Conservation (phyloP, 2,888 invertebrate genomes). For the Sphecodes monilicornis region DNA sequence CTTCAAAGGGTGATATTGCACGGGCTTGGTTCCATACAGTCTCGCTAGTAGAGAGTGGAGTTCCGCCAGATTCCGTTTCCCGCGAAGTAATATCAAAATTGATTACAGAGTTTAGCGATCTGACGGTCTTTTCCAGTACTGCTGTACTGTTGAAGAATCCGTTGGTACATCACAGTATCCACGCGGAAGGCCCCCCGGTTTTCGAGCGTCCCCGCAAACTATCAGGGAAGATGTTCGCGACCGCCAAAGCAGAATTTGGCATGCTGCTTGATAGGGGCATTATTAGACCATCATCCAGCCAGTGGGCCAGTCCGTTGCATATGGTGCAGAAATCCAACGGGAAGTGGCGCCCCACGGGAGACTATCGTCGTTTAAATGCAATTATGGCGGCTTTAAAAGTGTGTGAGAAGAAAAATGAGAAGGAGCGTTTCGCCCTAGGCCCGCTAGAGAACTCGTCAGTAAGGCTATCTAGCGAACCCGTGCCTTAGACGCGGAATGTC, state of each 20-base stretch:
- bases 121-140: too few species aligned
- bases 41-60: neutral
- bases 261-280: neutral
- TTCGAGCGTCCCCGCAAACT: neutral
- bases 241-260: neutral
- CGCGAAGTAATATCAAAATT: too few species aligned
- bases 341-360: neutral
- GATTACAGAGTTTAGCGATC: too few species aligned
- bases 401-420: too few species aligned
- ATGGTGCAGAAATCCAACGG: neutral
- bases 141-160: too few species aligned
- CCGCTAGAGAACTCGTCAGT: too few species aligned
- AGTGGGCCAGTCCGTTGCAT: neutral
- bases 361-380: neutral
- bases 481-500: too few species aligned
- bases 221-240: neutral
- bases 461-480: too few species aligned
- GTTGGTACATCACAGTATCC: neutral
- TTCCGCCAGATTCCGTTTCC: constrained; percentile 1
- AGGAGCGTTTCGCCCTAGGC: too few species aligned
- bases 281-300: neutral
- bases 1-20: neutral
- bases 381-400: too few species aligned
- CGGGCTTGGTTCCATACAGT: neutral
- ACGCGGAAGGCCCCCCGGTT: neutral